These are phyloP conservation scores for Porites australiensis DNA, from an alignment of 64 coral and sea anemone species.

Conservation along the genomic window DNA sequence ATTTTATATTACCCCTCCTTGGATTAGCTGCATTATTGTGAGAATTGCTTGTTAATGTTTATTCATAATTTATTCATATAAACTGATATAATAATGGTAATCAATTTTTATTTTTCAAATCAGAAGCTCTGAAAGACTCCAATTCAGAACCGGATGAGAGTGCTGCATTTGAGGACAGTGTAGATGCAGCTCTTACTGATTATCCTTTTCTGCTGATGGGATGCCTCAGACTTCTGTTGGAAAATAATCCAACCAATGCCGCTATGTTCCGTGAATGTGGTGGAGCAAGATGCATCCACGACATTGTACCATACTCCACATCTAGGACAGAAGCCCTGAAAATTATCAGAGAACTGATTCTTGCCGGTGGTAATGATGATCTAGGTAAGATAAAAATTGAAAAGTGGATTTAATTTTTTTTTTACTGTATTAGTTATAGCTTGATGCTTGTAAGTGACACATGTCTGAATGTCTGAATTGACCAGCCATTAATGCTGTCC, in stretches of 20 bases:
- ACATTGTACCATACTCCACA: constrained; percentile 81
- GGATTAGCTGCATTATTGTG: too few species aligned
- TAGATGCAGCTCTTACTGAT: constrained; percentile 46
- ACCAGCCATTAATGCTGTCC: too few species aligned
- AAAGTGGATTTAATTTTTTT: not conserved
- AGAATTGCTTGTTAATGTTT: too few species aligned
- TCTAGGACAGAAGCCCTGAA: constrained; percentile 90
- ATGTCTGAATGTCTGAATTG: too few species aligned
- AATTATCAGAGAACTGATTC: constrained; percentile 93
- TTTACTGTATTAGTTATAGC: too few species aligned
- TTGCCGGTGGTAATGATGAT: constrained; percentile 95
- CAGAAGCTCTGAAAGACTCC: constrained; percentile 19
- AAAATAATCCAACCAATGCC: constrained; percentile 84
- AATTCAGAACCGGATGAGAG: not conserved
- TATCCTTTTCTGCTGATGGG: constrained; percentile 95
- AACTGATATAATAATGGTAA: too few species aligned
- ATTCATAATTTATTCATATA: too few species aligned
- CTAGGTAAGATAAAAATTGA: constrained; percentile 65
- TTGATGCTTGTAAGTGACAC: too few species aligned
- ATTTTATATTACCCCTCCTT: too few species aligned
- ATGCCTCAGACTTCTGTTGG: constrained; percentile 87
- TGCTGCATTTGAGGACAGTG: too few species aligned
- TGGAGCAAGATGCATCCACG: constrained; percentile 88
- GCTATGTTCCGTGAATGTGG: constrained; percentile 92
- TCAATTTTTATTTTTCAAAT: not conserved